phyloP scores from a whole-genome alignment of 2,888 invertebrate genomes.

The Branchipolynoe longqiensis region DNA sequence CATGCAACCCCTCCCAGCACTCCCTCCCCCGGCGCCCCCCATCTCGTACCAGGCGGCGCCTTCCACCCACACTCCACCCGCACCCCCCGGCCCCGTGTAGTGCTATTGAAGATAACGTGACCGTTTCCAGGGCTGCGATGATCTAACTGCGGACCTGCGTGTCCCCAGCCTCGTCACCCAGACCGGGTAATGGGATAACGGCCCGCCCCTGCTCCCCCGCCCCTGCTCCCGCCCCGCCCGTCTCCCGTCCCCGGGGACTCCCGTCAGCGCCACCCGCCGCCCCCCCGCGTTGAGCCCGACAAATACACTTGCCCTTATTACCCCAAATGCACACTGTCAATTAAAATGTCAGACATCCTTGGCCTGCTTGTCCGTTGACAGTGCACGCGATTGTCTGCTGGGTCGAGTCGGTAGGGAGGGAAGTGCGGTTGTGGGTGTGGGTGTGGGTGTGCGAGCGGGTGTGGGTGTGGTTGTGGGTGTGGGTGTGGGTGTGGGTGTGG shows the following conservation, averaged over 20 bases:
- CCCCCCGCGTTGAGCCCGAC: constrained; percentile 29
- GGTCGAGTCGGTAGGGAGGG: neutral
- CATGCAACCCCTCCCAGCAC: too few relatives aligned
- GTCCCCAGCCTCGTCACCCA: too few relatives aligned
- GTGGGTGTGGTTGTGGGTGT: too few relatives aligned
- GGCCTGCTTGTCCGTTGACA: constrained; percentile 23
- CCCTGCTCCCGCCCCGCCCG: neutral
- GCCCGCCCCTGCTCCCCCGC: neutral
- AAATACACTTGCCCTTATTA: constrained; percentile 56
- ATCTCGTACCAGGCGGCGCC: too few relatives aligned
- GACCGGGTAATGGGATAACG: constrained; percentile 24
- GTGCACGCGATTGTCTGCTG: neutral
- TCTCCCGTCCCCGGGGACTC: neutral
- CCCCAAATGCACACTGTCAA: constrained; percentile 49
- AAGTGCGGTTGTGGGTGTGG: neutral
- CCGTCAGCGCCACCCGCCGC: neutral
- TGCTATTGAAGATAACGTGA: too few relatives aligned
- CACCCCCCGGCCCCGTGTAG: too few relatives aligned
- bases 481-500: too few relatives aligned
- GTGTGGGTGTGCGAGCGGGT: too few relatives aligned
- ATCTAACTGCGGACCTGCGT: neutral
- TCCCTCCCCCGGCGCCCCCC: too few relatives aligned
- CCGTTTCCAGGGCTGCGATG: too few relatives aligned
- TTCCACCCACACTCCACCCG: too few relatives aligned
- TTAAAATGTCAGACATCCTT: constrained; percentile 54